Evolutionary conservation across 2,888 invertebrate species (phyloP).

Genomic region (Diarsia brunnea): DNA sequence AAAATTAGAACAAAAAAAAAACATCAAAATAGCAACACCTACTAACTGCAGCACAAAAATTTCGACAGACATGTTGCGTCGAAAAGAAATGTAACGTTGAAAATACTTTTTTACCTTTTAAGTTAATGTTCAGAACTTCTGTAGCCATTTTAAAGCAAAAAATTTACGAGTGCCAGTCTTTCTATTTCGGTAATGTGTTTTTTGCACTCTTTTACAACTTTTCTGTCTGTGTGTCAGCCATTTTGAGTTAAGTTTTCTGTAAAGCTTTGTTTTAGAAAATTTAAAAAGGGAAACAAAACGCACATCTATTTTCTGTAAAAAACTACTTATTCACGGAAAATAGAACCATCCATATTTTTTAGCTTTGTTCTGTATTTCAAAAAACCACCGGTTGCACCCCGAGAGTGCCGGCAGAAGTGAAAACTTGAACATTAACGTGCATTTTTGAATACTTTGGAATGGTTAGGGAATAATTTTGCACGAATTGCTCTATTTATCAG

Average conservation of each 20-base stretch:
- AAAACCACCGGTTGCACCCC: too few relatives aligned
- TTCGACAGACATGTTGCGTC: slow-evolving; percentile 29
- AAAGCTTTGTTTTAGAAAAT: slow-evolving; percentile 10
- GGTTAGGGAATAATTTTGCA: too few relatives aligned
- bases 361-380: not conserved
- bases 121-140: slow-evolving; percentile 40
- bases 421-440: too few relatives aligned
- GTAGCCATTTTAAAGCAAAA: slow-evolving; percentile 37
- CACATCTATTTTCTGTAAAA: not conserved
- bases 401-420: too few relatives aligned
- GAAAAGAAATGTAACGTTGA: slow-evolving; percentile 37
- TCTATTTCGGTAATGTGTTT: slow-evolving; percentile 28
- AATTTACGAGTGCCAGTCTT: slow-evolving; percentile 1
- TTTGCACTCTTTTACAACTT: slow-evolving; percentile 17
- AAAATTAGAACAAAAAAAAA: slow-evolving; percentile 6
- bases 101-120: slow-evolving; percentile 48
- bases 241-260: not conserved
- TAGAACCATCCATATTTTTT: not conserved
- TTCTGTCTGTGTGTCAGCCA: slow-evolving; percentile 25
- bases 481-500: too few relatives aligned
- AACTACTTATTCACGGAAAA: too few relatives aligned
- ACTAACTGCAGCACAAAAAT: slow-evolving; percentile 39
- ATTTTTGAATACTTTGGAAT: too few relatives aligned
- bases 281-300: not conserved
- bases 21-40: not conserved